These are phyloP conservation scores for Microcebus ravelobensis DNA, from an alignment of 2,113 vertebrate genomes.

Conservation along the genomic window DNA sequence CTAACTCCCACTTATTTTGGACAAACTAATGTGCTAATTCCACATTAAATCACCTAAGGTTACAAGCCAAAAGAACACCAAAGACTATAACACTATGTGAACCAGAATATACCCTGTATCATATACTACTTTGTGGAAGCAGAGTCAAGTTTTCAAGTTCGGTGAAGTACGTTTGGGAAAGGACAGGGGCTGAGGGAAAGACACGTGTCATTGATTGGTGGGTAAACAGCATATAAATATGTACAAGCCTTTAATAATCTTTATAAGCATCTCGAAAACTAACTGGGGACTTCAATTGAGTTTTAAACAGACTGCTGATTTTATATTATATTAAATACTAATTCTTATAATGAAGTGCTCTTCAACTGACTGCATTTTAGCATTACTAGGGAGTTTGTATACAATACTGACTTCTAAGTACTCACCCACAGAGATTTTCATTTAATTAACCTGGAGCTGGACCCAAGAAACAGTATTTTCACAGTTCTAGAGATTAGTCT, in stretches of 20 bases:
- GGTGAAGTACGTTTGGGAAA: background rate
- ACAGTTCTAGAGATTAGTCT: background rate
- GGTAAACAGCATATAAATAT: background rate
- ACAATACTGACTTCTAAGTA: background rate
- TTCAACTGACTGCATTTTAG: background rate
- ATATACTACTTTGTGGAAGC: background rate
- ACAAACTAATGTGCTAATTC: background rate
- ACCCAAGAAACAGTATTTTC: background rate
- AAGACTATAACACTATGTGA: background rate
- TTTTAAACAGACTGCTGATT: background rate
- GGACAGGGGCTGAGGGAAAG: background rate
- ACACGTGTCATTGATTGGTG: accelerated
- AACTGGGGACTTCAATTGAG: background rate
- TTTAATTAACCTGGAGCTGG: background rate
- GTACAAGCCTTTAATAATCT: background rate
- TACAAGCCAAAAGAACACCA: background rate
- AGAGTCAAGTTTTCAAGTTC: background rate
- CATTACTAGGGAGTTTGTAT: background rate
- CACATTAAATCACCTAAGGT: background rate
- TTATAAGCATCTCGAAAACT: background rate
- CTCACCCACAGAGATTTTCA: conserved; percentile 10
- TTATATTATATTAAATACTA: background rate
- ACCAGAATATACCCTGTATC: background rate
- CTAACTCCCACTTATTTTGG: background rate
- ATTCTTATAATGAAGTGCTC: background rate